These are phyloP conservation scores for Saccostrea glomerata DNA, from an alignment of 1,140 invertebrate genomes.

Conservation along the genomic window DNA sequence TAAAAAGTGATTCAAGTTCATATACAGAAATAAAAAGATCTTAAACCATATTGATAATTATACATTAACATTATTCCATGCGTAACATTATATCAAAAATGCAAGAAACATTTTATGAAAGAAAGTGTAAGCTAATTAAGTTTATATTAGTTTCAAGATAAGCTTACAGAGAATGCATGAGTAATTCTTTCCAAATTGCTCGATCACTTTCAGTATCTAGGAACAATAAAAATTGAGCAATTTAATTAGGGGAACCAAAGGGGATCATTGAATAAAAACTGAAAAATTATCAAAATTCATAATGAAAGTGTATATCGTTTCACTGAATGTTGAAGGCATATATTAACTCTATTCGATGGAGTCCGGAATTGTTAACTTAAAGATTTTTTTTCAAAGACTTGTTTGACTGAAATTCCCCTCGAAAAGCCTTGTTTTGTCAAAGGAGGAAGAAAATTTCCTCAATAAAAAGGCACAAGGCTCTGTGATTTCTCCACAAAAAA, in stretches of 20 bases:
- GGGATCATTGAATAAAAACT: neutral
- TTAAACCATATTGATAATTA: too few relatives aligned
- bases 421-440: neutral
- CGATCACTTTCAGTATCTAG: conserved; percentile 2
- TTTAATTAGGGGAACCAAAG: neutral
- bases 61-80: neutral
- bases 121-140: neutral
- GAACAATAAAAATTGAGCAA: neutral
- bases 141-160: neutral
- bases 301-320: neutral
- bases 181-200: conserved; percentile 1
- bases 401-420: neutral
- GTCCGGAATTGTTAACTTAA: too few relatives aligned
- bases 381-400: neutral
- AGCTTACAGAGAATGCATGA: neutral
- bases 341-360: too few relatives aligned
- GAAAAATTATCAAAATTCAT: neutral
- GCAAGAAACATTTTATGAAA: neutral
- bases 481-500: neutral
- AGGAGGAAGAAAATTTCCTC: neutral
- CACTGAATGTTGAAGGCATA: neutral
- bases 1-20: too few relatives aligned
- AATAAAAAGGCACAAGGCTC: neutral
- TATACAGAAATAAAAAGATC: too few relatives aligned
- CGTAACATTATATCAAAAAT: neutral